Conservation (phyloP, 1,140 invertebrate species). For the Drosophila mayri region DNA sequence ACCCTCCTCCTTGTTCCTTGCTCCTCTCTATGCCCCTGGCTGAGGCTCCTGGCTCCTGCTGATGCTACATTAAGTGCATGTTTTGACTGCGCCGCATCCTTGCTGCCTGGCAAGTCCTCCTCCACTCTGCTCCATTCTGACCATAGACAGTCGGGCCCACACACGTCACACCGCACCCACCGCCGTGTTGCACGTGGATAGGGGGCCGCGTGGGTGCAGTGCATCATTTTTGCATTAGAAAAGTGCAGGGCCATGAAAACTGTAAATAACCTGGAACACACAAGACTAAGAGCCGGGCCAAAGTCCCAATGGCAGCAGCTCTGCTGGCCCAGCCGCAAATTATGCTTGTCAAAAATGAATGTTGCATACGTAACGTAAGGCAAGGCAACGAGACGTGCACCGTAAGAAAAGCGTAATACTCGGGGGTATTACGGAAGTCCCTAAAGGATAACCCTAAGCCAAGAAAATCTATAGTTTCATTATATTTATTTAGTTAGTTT, state of each 20-base stretch:
- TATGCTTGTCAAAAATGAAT: constrained; percentile 83
- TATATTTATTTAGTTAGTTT: background rate
- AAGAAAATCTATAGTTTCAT: background rate
- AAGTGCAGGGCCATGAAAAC: constrained; percentile 71
- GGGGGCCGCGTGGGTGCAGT: constrained; percentile 63
- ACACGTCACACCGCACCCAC: constrained; percentile 15
- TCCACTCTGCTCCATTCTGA: constrained; percentile 39
- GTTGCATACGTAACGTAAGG: constrained; percentile 73
- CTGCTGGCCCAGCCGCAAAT: constrained; percentile 68
- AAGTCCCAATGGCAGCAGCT: constrained; percentile 39
- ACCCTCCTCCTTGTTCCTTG: background rate
- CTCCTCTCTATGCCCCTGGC: background rate
- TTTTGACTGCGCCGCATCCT: constrained; percentile 61
- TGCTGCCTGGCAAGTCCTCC: constrained; percentile 5
- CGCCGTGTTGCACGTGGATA: background rate
- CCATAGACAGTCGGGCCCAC: constrained; percentile 46
- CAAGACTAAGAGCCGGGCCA: constrained; percentile 36
- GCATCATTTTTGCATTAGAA: constrained; percentile 83
- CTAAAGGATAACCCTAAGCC: background rate
- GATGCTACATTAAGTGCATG: constrained; percentile 66
- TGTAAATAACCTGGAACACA: constrained; percentile 70
- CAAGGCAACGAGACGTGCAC: constrained; percentile 53
- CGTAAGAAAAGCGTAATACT: constrained; percentile 21
- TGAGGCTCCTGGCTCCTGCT: constrained; percentile 42
- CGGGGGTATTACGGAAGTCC: background rate